phyloP scores from a whole-genome alignment of 2,113 vertebrate genomes.

The Macrotus californicus region DNA sequence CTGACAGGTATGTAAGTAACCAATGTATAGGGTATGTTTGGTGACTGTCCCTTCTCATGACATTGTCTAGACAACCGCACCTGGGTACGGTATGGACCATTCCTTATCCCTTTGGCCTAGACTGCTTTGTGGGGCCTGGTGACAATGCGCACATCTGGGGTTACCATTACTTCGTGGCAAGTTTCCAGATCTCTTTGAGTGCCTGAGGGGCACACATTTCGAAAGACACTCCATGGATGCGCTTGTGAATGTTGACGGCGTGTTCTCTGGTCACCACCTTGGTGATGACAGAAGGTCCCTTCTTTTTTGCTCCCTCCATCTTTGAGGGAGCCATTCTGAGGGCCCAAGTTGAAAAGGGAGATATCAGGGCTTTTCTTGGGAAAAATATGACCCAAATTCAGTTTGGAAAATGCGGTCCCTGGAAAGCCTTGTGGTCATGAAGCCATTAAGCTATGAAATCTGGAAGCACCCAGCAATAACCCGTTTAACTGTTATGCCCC shows the following conservation, averaged over 20 bases:
- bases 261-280: neutral
- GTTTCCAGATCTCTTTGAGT: neutral
- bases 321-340: neutral
- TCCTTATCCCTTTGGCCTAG: neutral
- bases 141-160: neutral
- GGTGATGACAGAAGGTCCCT: neutral
- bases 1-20: neutral
- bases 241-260: neutral
- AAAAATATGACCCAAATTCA: conserved; percentile 8
- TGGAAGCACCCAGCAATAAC: conserved; percentile 36
- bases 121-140: neutral
- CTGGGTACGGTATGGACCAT: neutral
- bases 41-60: neutral
- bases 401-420: conserved; percentile 27
- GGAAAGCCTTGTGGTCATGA: neutral
- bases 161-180: neutral
- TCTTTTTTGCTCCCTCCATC: neutral
- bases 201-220: neutral
- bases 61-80: neutral
- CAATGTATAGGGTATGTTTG: neutral
- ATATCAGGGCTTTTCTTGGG: neutral
- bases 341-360: neutral
- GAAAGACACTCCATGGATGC: neutral
- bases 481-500: neutral
- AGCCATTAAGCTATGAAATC: conserved; percentile 55